Evolutionary conservation across 2,113 vertebrate genomes (phyloP).

Genomic region (Merops nubicus): DNA sequence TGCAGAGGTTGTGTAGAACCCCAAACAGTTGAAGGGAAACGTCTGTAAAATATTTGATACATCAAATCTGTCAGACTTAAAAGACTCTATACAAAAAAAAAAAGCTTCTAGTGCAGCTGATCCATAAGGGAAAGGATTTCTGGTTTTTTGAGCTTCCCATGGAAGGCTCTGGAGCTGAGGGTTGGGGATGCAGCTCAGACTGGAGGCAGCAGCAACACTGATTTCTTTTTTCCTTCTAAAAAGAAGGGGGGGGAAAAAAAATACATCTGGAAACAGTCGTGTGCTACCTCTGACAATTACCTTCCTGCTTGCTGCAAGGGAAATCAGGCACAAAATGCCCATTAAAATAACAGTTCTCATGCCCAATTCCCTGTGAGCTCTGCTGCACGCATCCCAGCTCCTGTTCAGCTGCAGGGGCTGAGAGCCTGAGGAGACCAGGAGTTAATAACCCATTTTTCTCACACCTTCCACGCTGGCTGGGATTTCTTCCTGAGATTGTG

Average conservation of each 20-base stretch:
- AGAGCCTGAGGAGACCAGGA: not conserved
- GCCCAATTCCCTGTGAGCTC: not conserved
- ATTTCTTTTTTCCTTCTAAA: not conserved
- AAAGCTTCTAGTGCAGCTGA: not conserved
- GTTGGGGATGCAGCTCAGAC: not conserved
- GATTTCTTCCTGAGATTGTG: not conserved
- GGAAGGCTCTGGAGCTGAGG: not conserved
- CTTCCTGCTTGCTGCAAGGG: slow-evolving; percentile 5
- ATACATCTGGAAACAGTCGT: not conserved
- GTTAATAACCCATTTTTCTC: not conserved
- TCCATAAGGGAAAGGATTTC: not conserved
- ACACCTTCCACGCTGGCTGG: not conserved
- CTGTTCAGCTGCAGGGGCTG: not conserved
- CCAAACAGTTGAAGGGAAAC: too few relatives aligned
- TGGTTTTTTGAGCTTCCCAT: not conserved
- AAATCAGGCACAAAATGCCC: slow-evolving; percentile 24
- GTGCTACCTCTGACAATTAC: not conserved
- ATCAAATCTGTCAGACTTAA: not conserved
- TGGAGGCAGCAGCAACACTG: too few relatives aligned
- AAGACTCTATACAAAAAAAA: too few relatives aligned
- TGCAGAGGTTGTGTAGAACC: not conserved
- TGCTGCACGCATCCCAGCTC: not conserved
- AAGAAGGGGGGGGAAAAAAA: fast-evolving
- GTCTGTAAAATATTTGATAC: not conserved
- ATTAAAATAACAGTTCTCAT: not conserved